Base-by-base conservation (phyloP, 2,797 vertebrate species). In the Melopsittacus undulatus region DNA sequence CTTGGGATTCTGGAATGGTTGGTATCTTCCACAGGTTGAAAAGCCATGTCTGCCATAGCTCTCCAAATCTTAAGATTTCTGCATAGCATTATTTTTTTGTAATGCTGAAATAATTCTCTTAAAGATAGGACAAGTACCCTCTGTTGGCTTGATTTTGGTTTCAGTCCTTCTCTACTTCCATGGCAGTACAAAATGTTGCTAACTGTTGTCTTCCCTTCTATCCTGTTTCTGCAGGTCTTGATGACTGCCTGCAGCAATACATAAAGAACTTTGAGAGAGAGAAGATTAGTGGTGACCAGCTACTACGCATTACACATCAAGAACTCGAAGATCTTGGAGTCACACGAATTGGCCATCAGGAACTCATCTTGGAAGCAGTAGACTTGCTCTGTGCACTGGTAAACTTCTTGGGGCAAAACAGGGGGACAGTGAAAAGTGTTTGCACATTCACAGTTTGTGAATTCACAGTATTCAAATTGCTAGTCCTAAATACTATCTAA, bases 241-340 rank as follows among this genome's bases (percentile, higher is more conserved):
- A 99, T 95, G 99, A 99, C 96, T 99, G 99, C 93, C 96, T 99
- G 97, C 99, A 99, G 96, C 99, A 99, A 93, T 99, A 99, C 68
- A 99, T 99, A 96, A 98, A 99, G 92, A 99, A 99, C 96, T 99
- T 99, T 85, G 99, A 99, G 95, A 98, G 98, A 34, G 99, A 99
- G 94, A 99, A 99, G 92, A 99, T 99, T 78, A 99, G 99, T 64
- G 99, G 99, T 1, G 99, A 99, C 97, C 98, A 99, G 90, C 98
- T 99, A 92, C 98, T 99, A 62, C 98, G 99, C 77, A 99, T 99
- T 92, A 99, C 99, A 92, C 99, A 99, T 93, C 99, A 99, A 68
- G 99, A 99, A 95, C 98, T 99, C 83, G 99, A 99, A 97, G 99
- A 99, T 95, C 98, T 99, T 90, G 99, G 99, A 29, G 99, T 99